A percentile compares a stretch with the other conserved stretches of the same genome.
Conservation (phyloP, 1,140 invertebrate genomes). For the Liolophura sinensis region DNA sequence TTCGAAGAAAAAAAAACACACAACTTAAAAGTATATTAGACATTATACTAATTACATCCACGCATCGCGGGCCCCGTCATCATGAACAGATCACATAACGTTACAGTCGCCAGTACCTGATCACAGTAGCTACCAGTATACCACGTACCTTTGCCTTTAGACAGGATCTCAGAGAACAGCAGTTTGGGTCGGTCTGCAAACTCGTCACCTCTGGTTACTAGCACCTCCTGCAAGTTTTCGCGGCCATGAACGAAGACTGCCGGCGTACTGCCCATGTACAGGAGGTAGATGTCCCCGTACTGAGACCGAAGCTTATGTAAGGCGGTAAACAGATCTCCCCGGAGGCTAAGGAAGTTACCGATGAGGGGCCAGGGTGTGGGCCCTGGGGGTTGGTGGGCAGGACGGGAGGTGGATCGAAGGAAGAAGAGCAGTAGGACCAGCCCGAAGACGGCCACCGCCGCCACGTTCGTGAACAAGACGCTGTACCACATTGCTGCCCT, state of each 20-base stretch:
- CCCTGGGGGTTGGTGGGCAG: slow-evolving; percentile 21
- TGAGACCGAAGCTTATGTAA: slow-evolving; percentile 12
- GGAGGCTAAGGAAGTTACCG: slow-evolving; percentile 36
- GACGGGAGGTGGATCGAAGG: too few species aligned
- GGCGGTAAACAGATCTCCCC: slow-evolving; percentile 12
- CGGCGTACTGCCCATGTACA: slow-evolving; percentile 29
- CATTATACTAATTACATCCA: too few species aligned
- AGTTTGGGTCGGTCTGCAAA: slow-evolving; percentile 33
- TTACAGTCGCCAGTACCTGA: too few species aligned
- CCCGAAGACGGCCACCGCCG: too few species aligned
- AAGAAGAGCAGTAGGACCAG: too few species aligned
- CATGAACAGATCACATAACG: too few species aligned
- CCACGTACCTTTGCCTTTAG: slow-evolving; percentile 4
- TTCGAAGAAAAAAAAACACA: too few species aligned
- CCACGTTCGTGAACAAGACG: too few species aligned
- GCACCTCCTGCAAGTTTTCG: slow-evolving; percentile 23
- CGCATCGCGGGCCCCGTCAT: too few species aligned
- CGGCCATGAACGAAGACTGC: slow-evolving; percentile 29
- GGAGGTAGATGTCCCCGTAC: slow-evolving; percentile 35
- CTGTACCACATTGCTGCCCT: too few species aligned
- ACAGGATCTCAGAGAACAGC: slow-evolving; percentile 9
- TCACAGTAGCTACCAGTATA: too few species aligned
- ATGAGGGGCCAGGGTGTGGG: slow-evolving; percentile 35
- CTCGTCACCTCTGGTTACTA: slow-evolving; percentile 21
- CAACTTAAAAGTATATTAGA: too few species aligned